Evolutionary conservation across 2,888 invertebrate genomes (phyloP), one percentile per base, ranked within the genome.

Genomic region (Barypeithes pellucidus): DNA sequence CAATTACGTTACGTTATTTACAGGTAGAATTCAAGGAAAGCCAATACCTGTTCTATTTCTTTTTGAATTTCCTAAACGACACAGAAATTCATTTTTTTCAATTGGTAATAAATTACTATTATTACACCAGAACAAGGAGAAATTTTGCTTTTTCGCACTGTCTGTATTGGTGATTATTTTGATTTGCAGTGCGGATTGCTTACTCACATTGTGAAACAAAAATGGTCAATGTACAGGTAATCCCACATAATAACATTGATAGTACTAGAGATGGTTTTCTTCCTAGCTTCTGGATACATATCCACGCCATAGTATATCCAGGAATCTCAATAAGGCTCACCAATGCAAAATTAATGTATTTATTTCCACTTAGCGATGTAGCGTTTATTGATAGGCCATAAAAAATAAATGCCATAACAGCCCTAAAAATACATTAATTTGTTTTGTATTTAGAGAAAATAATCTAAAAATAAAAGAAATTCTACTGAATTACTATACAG

Each of bases 301-400:
- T 77, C 89, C 89, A 84, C 0, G 89, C 89, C 65, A 90, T 68
- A 3, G 87, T 85, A 78, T 90, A 90, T 2, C 90, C 90, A 5
- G 91, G 90, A 77, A 90, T 90, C 83, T 91, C 90, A 7, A 90
- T 85, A 12, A 90, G 81, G 73, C 89, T 89, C 1, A 90, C 90
- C 29, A 91, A 81, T 9, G 90, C 87, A 81, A 92, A 93, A 84
- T 92, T 93, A 1, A 90, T 73, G 81, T 92, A 92, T 82, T 91
- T 91, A 81, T 92, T 89, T 11, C 92, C 92, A 69, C 90, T 89
- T 72, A 93, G 86, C 60, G 88, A 89, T 0, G 90, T 91, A 0
- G 92, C 89, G 81, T 91, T 92, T 22, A 92, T 84, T 0, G 91
- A 91, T 29, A 93, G 85, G 0, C 92, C 93, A 79, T 92, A 93